phyloP scores from a whole-genome alignment of 2,888 invertebrate species.

The Embidobia sp. region DNA sequence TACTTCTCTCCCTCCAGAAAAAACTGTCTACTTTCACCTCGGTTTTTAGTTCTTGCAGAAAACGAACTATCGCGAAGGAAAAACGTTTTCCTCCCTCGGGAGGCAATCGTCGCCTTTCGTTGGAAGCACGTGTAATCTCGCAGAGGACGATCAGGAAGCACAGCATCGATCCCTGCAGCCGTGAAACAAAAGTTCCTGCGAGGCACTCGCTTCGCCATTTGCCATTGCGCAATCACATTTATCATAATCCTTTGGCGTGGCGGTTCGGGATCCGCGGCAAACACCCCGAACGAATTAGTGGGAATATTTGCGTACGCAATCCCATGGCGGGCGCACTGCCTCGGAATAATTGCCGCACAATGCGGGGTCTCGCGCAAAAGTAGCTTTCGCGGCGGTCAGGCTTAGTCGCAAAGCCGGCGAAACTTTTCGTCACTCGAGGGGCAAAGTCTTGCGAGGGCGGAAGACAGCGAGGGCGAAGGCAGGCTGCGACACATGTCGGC shows the following conservation, averaged over 20 bases:
- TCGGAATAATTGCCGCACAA: conserved; percentile 56
- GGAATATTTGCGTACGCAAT: conserved; percentile 50
- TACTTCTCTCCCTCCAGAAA: too few relatives aligned
- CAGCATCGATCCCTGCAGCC: too few relatives aligned
- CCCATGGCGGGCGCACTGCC: conserved; percentile 25
- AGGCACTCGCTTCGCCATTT: too few relatives aligned
- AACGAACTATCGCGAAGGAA: too few relatives aligned
- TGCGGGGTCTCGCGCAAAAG: conserved; percentile 29
- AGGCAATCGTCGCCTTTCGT: too few relatives aligned
- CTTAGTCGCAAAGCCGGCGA: conserved; percentile 49
- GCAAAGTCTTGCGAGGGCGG: conserved; percentile 15
- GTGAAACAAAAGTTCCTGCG: too few relatives aligned
- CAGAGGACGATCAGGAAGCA: too few relatives aligned
- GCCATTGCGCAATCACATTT: conserved; percentile 21
- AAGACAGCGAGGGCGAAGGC: neutral
- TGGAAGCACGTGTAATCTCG: too few relatives aligned
- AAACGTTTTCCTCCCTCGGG: too few relatives aligned
- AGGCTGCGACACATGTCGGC: conserved; percentile 33
- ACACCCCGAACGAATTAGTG: conserved; percentile 34
- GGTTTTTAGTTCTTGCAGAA: too few relatives aligned
- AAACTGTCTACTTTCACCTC: too few relatives aligned
- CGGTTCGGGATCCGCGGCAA: conserved; percentile 15
- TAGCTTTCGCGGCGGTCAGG: conserved; percentile 44
- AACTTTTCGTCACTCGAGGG: conserved; percentile 50
- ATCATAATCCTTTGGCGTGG: conserved; percentile 46